phyloP scores from a whole-genome alignment of 2,797 vertebrate genomes.

The Pipistrellus kuhlii region DNA sequence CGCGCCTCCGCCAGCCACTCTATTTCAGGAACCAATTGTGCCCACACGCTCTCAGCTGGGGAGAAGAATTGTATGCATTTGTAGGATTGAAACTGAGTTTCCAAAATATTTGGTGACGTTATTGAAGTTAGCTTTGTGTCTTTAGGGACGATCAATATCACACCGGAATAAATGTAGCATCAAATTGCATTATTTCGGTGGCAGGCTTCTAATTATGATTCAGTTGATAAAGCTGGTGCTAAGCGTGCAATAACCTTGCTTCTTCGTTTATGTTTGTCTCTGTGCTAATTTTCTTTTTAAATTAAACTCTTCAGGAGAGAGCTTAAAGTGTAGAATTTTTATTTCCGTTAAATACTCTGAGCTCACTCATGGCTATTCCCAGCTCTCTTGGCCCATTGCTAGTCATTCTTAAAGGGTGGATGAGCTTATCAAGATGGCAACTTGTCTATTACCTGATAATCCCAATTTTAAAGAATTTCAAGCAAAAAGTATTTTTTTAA shows the following conservation, averaged over 20 bases:
- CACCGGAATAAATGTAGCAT: conserved; percentile 77
- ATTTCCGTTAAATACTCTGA: conserved; percentile 66
- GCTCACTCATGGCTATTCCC: conserved; percentile 32
- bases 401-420: conserved; percentile 43
- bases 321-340: conserved; percentile 75
- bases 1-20: background rate
- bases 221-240: conserved; percentile 74
- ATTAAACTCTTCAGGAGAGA: conserved; percentile 78
- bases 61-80: conserved; percentile 52
- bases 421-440: conserved; percentile 29
- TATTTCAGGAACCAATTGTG: conserved; percentile 26
- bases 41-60: background rate
- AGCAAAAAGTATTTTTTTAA: no score
- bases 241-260: conserved; percentile 70
- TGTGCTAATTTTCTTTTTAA: conserved; percentile 80
- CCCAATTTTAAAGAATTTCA: conserved; percentile 36
- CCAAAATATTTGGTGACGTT: conserved; percentile 58
- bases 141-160: conserved; percentile 63
- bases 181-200: conserved; percentile 77
- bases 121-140: conserved; percentile 51
- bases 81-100: conserved; percentile 55
- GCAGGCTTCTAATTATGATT: conserved; percentile 79
- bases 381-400: conserved; percentile 19
- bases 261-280: conserved; percentile 77
- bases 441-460: background rate